Base-by-base conservation (phyloP, 2,113 vertebrate genomes). In the Mystacornis crossleyi region DNA sequence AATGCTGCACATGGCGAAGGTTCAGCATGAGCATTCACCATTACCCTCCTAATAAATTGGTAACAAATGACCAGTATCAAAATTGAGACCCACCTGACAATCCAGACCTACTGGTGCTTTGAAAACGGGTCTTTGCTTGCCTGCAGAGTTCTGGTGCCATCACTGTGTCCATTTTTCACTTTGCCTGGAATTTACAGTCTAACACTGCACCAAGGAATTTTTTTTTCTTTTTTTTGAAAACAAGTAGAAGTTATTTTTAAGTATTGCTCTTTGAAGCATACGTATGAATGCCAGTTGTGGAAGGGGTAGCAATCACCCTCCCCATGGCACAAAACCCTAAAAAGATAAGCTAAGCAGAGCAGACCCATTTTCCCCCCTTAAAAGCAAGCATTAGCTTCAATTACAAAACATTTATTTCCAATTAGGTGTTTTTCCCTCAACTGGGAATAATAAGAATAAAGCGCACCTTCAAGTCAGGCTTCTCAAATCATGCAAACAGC, bases 21-120 rank as follows among this genome's bases (percentile, higher is more conserved):
- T 13, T n/a, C 47, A 40, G 38, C 10, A 19, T 12, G 57, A 65
- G 13, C 24, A 31, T 53, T n/a, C 26, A 14, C 15, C 26, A 2
- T 10, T 4, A 34, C 36, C 2, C 8, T 40, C 8, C 10, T 7
- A 40, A 54, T 7, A 50, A 31, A 54, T 7, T 4, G 2, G 6
- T 18, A 71, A 67, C 43, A 50, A 66, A 60, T 6, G 3, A 50
- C 51, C 21, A 43, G 24, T 10, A 65, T 18, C 29, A 69, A 71
- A 81, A 65, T 8, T 0, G 0, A 58, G 69, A 66, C 69, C 13
- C 23, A 87, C 51, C 61, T 81, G 78, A 36, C 1, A 5, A n/a
- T 23, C 60, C 73, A 66, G 55, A 84, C 19, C 71, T 47, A 12
- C 80, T 25, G 43, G 12, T 50, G 51, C 83, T 66, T 45, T 53